Conservation (phyloP, 2,888 invertebrate species). For the Frankliniella fusca region DNA sequence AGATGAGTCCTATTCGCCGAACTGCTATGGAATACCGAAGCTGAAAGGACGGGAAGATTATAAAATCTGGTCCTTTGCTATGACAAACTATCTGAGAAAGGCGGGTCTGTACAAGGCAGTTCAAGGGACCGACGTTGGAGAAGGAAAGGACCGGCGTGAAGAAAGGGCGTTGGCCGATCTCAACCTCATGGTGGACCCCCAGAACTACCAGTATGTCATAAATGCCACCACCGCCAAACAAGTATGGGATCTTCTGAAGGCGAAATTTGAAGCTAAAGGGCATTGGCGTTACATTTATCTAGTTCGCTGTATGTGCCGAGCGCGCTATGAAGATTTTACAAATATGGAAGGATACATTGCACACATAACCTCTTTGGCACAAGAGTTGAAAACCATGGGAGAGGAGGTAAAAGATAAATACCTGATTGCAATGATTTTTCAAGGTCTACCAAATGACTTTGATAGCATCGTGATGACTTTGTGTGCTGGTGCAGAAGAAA, state of each 20-base stretch:
- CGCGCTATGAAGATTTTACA: background rate
- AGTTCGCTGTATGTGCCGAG: background rate
- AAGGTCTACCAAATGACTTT: too few relatives aligned
- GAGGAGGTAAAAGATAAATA: background rate
- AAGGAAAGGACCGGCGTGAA: background rate
- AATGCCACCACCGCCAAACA: background rate
- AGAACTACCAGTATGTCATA: conserved; percentile 18
- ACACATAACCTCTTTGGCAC: background rate
- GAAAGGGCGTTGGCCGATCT: background rate
- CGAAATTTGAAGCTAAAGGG: background rate
- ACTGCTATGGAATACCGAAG: background rate
- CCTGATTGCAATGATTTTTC: background rate
- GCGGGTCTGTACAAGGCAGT: background rate
- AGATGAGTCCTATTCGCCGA: too few relatives aligned
- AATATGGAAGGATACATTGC: background rate
- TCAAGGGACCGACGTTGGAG: background rate
- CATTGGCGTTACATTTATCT: background rate
- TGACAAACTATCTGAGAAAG: conserved; percentile 4
- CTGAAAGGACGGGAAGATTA: conserved; percentile 1
- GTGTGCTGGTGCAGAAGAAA: too few relatives aligned
- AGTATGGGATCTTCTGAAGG: background rate
- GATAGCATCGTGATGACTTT: too few relatives aligned
- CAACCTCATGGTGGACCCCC: conserved; percentile 6
- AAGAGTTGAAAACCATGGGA: background rate
- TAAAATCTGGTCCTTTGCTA: background rate